Conservation (phyloP, 2,797 vertebrate species). For the Anomalospiza imberbis region DNA sequence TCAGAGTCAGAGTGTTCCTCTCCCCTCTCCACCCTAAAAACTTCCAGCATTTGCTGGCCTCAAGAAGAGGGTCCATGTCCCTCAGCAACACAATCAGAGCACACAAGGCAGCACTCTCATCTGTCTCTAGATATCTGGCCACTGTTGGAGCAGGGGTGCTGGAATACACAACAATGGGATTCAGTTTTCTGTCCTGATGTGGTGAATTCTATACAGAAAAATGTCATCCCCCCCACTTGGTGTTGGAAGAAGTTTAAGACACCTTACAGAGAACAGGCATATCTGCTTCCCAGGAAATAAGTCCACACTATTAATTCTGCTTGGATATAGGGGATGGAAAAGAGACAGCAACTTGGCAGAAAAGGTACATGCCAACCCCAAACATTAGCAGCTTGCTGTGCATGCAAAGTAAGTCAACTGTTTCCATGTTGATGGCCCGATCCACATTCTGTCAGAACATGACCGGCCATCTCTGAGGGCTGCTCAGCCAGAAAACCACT, state of each 20-base stretch:
- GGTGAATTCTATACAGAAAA: background rate
- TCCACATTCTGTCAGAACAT: background rate
- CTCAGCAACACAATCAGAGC: background rate
- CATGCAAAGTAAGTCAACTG: conserved; percentile 40
- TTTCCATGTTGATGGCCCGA: background rate
- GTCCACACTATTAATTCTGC: background rate
- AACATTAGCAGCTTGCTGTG: conserved; percentile 44
- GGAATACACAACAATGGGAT: background rate
- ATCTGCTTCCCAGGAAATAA: background rate
- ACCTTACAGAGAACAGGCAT: background rate
- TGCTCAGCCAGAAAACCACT: conserved; percentile 22
- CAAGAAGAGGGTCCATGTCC: background rate
- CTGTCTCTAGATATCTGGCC: background rate
- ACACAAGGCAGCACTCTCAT: background rate
- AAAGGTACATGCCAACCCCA: conserved; percentile 32
- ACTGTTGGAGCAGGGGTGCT: background rate
- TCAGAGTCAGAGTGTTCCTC: background rate
- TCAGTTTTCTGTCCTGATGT: background rate
- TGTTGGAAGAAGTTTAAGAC: background rate
- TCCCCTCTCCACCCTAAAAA: background rate
- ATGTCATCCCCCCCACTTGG: background rate
- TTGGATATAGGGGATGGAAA: background rate
- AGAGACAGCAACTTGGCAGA: conserved; percentile 9
- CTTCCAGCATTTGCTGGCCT: background rate
- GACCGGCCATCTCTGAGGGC: background rate